These are phyloP conservation scores for Tribolium madens DNA, from an alignment of 1,140 invertebrate species.

Conservation along the genomic window DNA sequence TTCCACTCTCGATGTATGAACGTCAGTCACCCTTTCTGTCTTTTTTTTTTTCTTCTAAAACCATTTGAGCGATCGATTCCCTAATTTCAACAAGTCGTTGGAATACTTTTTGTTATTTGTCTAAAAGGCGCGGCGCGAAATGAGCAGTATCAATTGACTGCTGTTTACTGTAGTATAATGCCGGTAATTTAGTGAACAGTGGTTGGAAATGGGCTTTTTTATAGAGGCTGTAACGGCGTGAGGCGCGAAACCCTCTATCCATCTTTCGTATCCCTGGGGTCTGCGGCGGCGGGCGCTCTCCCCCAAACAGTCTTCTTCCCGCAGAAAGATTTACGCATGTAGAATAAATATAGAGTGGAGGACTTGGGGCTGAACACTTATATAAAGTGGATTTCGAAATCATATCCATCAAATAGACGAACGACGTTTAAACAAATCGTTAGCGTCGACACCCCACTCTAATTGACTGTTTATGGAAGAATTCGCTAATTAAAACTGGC, in stretches of 20 bases:
- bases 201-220: constrained; percentile 60
- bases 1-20: too few relatives aligned
- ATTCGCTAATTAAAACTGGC: not conserved
- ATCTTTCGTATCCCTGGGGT: constrained; percentile 59
- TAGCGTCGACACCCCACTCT: constrained; percentile 4
- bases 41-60: too few relatives aligned
- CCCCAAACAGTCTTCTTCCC: constrained; percentile 51
- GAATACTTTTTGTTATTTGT: not conserved
- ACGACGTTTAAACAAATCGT: constrained; percentile 38
- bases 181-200: constrained; percentile 61
- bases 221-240: constrained; percentile 53
- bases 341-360: constrained; percentile 61
- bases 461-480: not conserved
- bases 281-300: constrained; percentile 26
- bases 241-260: constrained; percentile 61
- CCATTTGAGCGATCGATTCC: not conserved
- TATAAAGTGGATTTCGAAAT: constrained; percentile 59
- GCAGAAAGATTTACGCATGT: constrained; percentile 62
- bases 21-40: too few relatives aligned
- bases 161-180: constrained; percentile 59
- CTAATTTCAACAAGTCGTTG: constrained; percentile 44
- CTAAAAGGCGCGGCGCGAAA: constrained; percentile 27
- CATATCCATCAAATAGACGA: constrained; percentile 55
- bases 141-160: constrained; percentile 54
- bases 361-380: constrained; percentile 54